Base-by-base conservation (phyloP, 1,140 invertebrate species). In the Lucilia sericata region DNA sequence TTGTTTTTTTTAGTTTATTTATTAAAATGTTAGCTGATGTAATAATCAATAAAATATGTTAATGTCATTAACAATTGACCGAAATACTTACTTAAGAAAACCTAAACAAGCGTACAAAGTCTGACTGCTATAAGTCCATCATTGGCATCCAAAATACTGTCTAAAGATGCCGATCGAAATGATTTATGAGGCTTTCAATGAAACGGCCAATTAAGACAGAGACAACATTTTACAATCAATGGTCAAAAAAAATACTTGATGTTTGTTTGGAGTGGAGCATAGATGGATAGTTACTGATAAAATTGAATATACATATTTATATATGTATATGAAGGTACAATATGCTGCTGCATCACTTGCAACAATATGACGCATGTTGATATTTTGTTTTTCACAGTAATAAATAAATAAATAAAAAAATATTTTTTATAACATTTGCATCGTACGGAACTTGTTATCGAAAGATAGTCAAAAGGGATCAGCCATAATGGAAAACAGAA, bases 371-470 rank as follows among this genome's bases (percentile, higher is more conserved):
- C 51, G 12, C 51, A 55, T 55, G 17, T 1, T 55, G 12, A 12
- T 70, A 5, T 70, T 70, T 21, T 21, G 65, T 70, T 70, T 70
- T 70, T 70, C 65, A 70, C 65, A 70, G 65, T 70, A 70, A 70
- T 70, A 70, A 70, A 70, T 25, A 70, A 70, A 70, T 70, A 70
- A 70, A 70, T 25, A 21, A 70, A 30, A 30, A 2, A 30, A n/a
- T n/a, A n/a, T n/a, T 70, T 70, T 70, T 70, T 70, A 70, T 70
- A 70, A 19, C 65, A 70, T 70, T 70, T 70, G 65, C 65, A 70
- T 70, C 65, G 21, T 70, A 21, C 21, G 65, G 65, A 70, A 25
- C 65, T 70, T 70, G 65, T 70, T 70, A 70, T 70, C 65, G 65
- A 70, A 42, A 42, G 7, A 21, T n/a, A 5, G 19, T 70, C 65